Evolutionary conservation across 2,888 invertebrate species (phyloP).

Genomic region (Plebejus anna): DNA sequence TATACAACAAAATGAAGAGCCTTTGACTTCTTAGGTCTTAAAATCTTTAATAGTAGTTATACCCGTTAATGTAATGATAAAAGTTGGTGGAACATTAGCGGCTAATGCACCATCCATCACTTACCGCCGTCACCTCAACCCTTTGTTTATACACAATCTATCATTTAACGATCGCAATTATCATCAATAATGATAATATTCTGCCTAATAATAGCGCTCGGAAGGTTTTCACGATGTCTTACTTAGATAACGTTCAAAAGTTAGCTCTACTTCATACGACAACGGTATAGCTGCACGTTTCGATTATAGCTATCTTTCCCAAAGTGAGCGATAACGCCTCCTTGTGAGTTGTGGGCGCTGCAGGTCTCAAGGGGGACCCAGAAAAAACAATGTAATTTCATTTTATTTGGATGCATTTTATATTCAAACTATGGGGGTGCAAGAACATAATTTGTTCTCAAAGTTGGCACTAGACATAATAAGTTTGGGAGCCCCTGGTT

Average conservation of each 20-base stretch:
- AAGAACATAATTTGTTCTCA: no score
- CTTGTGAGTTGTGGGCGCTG: no score
- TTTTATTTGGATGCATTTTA: no score
- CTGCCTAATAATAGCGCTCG: slow-evolving; percentile 2
- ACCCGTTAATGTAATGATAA: slow-evolving; percentile 46
- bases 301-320: background rate
- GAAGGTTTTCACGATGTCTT: background rate
- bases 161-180: slow-evolving; percentile 33
- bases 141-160: slow-evolving; percentile 33
- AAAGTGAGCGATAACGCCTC: no score
- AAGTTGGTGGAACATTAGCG: slow-evolving; percentile 47
- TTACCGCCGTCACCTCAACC: slow-evolving; percentile 44
- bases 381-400: no score
- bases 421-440: no score
- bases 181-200: slow-evolving; percentile 23
- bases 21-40: background rate
- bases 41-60: background rate
- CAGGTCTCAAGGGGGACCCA: no score
- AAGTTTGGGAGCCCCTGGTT: no score
- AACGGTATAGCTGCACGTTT: background rate
- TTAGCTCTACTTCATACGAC: background rate
- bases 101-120: slow-evolving; percentile 63
- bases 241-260: background rate
- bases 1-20: background rate
- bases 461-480: no score